phyloP scores from a whole-genome alignment of 2,113 vertebrate genomes.

The Heterotilapia buettikoferi region DNA sequence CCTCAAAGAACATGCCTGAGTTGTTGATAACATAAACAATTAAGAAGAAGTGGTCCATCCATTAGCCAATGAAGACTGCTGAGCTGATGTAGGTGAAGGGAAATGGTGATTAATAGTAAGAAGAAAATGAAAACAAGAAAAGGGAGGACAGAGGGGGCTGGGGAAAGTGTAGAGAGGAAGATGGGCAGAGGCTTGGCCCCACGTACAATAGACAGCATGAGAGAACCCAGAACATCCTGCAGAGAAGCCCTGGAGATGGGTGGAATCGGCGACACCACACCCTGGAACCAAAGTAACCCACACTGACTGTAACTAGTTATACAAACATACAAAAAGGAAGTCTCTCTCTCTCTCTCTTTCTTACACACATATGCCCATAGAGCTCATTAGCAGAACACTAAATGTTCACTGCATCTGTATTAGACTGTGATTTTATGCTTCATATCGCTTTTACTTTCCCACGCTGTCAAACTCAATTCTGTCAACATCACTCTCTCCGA shows the following conservation, averaged over 20 bases:
- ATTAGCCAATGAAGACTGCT: constrained; percentile 19
- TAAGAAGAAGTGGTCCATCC: constrained; percentile 36
- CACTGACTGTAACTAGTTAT: constrained; percentile 33
- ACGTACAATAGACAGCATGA: constrained; percentile 77
- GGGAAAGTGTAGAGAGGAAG: neutral
- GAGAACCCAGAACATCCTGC: constrained; percentile 71
- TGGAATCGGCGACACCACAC: constrained; percentile 56
- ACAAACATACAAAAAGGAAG: neutral
- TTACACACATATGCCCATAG: neutral
- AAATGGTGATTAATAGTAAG: constrained; percentile 11
- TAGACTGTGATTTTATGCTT: neutral
- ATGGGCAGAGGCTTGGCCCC: constrained; percentile 57
- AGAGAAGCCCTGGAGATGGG: constrained; percentile 69
- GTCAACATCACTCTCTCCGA: neutral
- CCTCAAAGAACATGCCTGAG: constrained; percentile 31
- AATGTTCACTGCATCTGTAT: constrained; percentile 21
- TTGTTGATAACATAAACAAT: constrained; percentile 24
- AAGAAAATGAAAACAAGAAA: neutral
- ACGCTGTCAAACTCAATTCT: neutral
- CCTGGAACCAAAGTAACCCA: constrained; percentile 72
- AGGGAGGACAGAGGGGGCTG: neutral
- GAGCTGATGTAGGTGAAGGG: constrained; percentile 25
- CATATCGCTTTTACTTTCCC: neutral
- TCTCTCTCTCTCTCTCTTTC: neutral
- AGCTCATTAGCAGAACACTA: neutral